Evolutionary conservation across 2,888 invertebrate genomes (phyloP).

Genomic region (Agrochola lychnidis): DNA sequence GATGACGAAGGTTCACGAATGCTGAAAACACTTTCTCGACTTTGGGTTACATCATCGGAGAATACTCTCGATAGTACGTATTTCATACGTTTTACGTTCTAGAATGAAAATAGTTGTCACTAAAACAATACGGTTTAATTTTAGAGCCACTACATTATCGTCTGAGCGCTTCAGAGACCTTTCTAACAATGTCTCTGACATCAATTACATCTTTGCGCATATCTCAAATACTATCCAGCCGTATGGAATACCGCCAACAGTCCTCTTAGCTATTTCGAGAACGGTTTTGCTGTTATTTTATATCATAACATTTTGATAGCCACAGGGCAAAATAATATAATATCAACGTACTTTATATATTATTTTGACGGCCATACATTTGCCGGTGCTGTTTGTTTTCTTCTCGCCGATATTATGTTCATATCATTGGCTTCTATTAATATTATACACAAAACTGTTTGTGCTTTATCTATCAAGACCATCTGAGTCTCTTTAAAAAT

Average conservation of each 20-base stretch:
- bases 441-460: constrained; percentile 35
- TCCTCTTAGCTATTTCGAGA: constrained; percentile 72
- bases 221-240: constrained; percentile 62
- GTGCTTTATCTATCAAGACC: constrained; percentile 44
- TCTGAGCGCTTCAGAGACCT: constrained; percentile 30
- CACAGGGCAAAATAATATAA: constrained; percentile 44
- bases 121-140: constrained; percentile 46
- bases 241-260: constrained; percentile 75
- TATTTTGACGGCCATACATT: constrained; percentile 40
- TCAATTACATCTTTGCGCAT: constrained; percentile 54
- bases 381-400: constrained; percentile 40
- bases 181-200: constrained; percentile 49
- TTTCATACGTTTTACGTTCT: constrained; percentile 21
- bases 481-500: constrained; percentile 41
- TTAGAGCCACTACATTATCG: constrained; percentile 42
- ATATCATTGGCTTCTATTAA: constrained; percentile 25
- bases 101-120: constrained; percentile 34
- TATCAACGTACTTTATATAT: constrained; percentile 38
- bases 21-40: constrained; percentile 12
- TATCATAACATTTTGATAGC: constrained; percentile 65
- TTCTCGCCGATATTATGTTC: constrained; percentile 35
- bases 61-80: constrained; percentile 34
- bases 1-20: constrained; percentile 42
- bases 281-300: constrained; percentile 70
- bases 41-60: constrained; percentile 39